These are phyloP conservation scores for Helicoverpa assulta DNA, from an alignment of 2,888 invertebrate genomes.

Conservation along the genomic window DNA sequence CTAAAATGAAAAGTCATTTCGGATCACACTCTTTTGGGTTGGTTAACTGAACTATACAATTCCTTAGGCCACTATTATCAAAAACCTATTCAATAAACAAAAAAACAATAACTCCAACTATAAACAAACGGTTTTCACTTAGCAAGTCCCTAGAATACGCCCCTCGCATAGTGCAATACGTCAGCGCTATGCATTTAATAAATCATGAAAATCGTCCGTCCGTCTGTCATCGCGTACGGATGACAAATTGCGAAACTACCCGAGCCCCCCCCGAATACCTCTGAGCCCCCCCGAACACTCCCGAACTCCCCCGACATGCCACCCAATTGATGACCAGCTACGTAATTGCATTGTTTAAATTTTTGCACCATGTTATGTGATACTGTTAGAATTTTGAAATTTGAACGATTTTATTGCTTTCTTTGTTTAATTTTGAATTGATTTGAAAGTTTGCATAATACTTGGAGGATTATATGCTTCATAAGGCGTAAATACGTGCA, in stretches of 20 bases:
- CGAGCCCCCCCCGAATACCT: conserved; percentile 58
- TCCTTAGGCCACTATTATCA: too few species aligned
- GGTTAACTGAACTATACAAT: too few species aligned
- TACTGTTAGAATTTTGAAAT: conserved; percentile 27
- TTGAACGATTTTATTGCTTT: too few species aligned
- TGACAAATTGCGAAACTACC: conserved; percentile 78
- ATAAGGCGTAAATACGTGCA: too few species aligned
- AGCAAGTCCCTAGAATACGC: conserved; percentile 47
- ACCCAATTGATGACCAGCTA: conserved; percentile 58
- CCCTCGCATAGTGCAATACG: conserved; percentile 68
- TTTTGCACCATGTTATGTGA: conserved; percentile 29
- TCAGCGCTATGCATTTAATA: conserved; percentile 81
- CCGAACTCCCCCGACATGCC: conserved; percentile 20
- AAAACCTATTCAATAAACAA: conserved; percentile 19
- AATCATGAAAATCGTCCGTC: conserved; percentile 82
- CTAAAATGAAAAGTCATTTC: too few species aligned
- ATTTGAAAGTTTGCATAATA: too few species aligned
- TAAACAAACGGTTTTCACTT: conserved; percentile 34
- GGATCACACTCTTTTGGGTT: too few species aligned
- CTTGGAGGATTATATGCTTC: too few species aligned
- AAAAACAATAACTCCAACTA: conserved; percentile 27
- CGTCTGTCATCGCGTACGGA: conserved; percentile 76
- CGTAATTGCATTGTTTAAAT: conserved; percentile 52
- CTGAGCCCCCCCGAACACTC: conserved; percentile 41
- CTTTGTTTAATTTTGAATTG: too few species aligned